Base-by-base conservation (phyloP, 1,140 invertebrate species). In the Caenorhabditis tropicalis region DNA sequence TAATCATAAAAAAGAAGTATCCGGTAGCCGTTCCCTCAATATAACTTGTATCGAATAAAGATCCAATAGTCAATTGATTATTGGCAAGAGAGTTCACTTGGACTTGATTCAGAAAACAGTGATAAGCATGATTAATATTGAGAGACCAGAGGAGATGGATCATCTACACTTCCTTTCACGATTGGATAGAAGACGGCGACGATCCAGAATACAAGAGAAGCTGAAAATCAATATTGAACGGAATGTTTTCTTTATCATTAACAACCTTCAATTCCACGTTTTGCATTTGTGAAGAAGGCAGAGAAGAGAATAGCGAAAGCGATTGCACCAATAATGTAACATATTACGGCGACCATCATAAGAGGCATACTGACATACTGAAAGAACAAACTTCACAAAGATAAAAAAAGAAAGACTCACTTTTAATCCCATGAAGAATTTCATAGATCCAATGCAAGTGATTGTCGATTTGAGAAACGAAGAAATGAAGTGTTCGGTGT, bases 401-500 rank as follows among this genome's bases (percentile, higher is more conserved):
- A 81, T 6, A 36, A n/a, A 36, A 51, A 51, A 84, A 10, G 0
- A 16, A 46, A 83, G 12, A 0, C n/a, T 0, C n/a, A 84, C 39
- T 19, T 19, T 58, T 24, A 46, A 16, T 19, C 19, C 82, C 16
- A 85, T 85, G 33, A 79, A 79, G n/a, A 86, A 56, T 56, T 56
- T 27, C n/a, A 85, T n/a, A 9, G 33, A 36, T 21, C 43, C 48
- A 16, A 83, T 39, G 7, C 86, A 39, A 2, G 84, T 65, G 80
- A 85, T 60, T 4, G 43, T 16, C 15, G 46, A 48, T 86, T 85
- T 85, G 7, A 85, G 36, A 12, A 39, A 85, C 12, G 80, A 31
- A 24, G 33, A 27, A 48, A 85, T 39, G 82, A 85, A 48, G 48
- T 85, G 84, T 10, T 85, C 87, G 31, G 29, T 6, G 29, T 85